These are phyloP conservation scores for Panonychus citri DNA, from an alignment of 1,140 invertebrate species.

Conservation along the genomic window DNA sequence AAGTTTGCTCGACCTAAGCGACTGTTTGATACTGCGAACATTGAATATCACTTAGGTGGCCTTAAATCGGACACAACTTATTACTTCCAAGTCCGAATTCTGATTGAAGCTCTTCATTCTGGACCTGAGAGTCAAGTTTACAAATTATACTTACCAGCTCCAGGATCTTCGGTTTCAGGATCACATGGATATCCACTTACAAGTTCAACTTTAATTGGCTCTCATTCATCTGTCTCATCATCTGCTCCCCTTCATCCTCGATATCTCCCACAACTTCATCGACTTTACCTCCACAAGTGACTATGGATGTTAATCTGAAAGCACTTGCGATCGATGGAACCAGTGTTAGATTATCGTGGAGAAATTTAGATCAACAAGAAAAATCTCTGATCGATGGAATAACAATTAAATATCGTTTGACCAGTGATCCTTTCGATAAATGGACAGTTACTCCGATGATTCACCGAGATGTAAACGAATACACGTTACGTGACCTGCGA, in stretches of 20 bases:
- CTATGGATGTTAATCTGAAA: conserved; percentile 41
- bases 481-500: conserved; percentile 42
- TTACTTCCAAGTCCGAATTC: conserved; percentile 20
- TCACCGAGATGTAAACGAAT: conserved; percentile 44
- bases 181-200: too few species aligned
- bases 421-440: conserved; percentile 21
- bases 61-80: conserved; percentile 55
- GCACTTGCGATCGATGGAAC: conserved; percentile 48
- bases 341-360: conserved; percentile 50
- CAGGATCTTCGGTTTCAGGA: conserved; percentile 7
- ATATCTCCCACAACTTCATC: conserved; percentile 23
- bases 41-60: conserved; percentile 51
- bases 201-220: neutral
- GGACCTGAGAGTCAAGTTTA: conserved; percentile 15
- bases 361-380: conserved; percentile 51
- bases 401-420: conserved; percentile 39
- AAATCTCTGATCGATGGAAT: conserved; percentile 46
- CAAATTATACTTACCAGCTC: conserved; percentile 5
- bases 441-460: conserved; percentile 40
- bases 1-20: conserved; percentile 54
- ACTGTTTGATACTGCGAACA: conserved; percentile 53
- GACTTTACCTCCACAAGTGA: conserved; percentile 36
- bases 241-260: neutral
- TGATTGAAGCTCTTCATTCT: conserved; percentile 14
- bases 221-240: neutral